Base-by-base conservation (phyloP, 2,888 invertebrate species). In the Octodonta nipae region DNA sequence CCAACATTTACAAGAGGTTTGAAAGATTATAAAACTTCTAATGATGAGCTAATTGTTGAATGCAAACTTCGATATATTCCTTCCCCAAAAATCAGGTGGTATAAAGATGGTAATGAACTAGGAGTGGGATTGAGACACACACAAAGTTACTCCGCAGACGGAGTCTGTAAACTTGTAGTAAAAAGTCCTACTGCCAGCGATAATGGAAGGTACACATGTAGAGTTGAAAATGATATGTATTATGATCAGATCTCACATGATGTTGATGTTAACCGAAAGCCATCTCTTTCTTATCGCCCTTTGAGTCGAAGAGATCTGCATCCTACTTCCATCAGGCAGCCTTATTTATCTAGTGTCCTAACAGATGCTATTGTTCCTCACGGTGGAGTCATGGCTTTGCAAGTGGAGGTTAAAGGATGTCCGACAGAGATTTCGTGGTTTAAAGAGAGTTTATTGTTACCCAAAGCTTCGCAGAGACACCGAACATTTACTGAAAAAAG, bases 331-430 rank as follows among this genome's bases (percentile, higher is more conserved):
- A 38, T 39, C 26, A 37, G 42, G 27, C 82, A 84, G 1, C 83
- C 84, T 1, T 73, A 76, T 49, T 78, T 84, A 47, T 66, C 75
- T 1, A 72, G 69, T 36, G 71, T 77, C 1, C 58, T 84, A 13
- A 72, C 73, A 1, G 82, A 84, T 51, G 75, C 78, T 50, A 71
- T 73, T 33, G 82, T 85, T 1, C 73, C 78, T 3, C 65, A 68
- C 35, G 85, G 85, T 1, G 85, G 85, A 20, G 81, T 83, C 0
- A 76, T 84, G 38, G 85, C 84, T 3, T 69, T 87, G 12, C 83
- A 85, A 56, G 82, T 85, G 1, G 79, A 84, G 58, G 75, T 83
- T 17, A 74, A 73, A 55, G 80, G 79, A 50, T 65, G 65, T 12
- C 74, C 76, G 8, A 76, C 79, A 5, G 78, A 78, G 44, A 78